Conservation (phyloP, 2,113 vertebrate species). For the Onychorhynchus coronatus region DNA sequence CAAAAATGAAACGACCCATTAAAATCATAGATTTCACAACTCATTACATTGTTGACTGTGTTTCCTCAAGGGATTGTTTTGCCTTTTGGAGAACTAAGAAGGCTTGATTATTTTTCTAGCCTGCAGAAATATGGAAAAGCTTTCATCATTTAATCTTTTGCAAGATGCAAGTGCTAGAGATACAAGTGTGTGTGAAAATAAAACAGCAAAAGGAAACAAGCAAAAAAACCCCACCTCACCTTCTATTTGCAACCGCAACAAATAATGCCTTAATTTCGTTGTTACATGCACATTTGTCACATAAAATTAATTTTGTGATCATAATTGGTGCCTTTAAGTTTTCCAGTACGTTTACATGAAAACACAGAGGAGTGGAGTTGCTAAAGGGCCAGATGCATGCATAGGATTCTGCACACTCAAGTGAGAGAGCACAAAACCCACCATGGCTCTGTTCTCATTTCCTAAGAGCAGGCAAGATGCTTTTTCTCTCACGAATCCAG, state of each 20-base stretch:
- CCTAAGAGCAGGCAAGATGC: background rate
- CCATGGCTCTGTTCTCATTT: background rate
- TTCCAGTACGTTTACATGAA: background rate
- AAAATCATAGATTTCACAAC: constrained; percentile 8
- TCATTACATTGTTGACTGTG: constrained; percentile 2
- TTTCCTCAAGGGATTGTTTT: constrained; percentile 19
- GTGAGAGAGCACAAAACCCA: background rate
- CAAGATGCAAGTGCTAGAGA: background rate
- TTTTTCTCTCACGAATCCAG: background rate
- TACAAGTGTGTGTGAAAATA: background rate
- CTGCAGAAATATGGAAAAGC: background rate
- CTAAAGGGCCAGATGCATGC: rapidly evolving
- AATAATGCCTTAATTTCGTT: background rate
- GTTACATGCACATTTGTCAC: background rate
- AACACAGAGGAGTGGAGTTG: background rate
- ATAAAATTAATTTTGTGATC: background rate
- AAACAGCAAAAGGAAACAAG: background rate
- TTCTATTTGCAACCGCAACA: background rate
- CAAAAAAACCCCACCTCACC: rapidly evolving
- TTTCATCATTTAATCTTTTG: background rate
- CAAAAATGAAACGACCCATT: background rate
- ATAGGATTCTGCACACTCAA: background rate
- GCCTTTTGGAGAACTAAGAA: background rate
- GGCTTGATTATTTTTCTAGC: background rate
- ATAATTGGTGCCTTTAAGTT: background rate